Percentiles rank a stretch among this genome's conserved stretches.
These are phyloP conservation scores for Clitarchus hookeri DNA, from an alignment of 2,888 invertebrate genomes.

Conservation along the genomic window DNA sequence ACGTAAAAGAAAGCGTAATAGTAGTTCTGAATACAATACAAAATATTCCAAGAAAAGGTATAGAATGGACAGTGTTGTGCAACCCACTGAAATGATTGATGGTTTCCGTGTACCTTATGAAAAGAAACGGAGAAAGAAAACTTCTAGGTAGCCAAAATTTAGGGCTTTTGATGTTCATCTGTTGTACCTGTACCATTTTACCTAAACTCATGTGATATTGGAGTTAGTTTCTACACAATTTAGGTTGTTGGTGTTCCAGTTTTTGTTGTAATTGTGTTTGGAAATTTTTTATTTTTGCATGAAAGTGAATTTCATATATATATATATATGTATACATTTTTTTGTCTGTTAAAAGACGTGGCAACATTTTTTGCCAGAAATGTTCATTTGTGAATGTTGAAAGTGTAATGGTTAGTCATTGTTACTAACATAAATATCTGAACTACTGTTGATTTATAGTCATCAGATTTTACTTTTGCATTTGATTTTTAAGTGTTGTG, in stretches of 20 bases:
- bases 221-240: constrained; percentile 2
- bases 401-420: too few relatives aligned
- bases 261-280: not conserved
- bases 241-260: not conserved
- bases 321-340: not conserved
- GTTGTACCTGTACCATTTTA: not conserved
- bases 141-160: not conserved
- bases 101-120: not conserved
- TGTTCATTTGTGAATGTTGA: not conserved
- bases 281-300: not conserved
- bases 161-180: not conserved
- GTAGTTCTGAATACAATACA: not conserved
- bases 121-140: constrained; percentile 11
- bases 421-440: not conserved
- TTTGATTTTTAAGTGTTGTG: not conserved
- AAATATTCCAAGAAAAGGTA: not conserved
- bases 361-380: not conserved
- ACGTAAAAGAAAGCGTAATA: not conserved
- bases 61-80: not conserved
- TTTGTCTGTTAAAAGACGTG: not conserved
- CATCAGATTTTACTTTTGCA: constrained; percentile 2
- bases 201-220: constrained; percentile 1
- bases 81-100: constrained; percentile 2
- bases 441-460: not conserved
- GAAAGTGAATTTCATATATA: not conserved